Evolutionary conservation across 2,797 vertebrate genomes (phyloP).

Genomic region (Mormyrops attenuatus): DNA sequence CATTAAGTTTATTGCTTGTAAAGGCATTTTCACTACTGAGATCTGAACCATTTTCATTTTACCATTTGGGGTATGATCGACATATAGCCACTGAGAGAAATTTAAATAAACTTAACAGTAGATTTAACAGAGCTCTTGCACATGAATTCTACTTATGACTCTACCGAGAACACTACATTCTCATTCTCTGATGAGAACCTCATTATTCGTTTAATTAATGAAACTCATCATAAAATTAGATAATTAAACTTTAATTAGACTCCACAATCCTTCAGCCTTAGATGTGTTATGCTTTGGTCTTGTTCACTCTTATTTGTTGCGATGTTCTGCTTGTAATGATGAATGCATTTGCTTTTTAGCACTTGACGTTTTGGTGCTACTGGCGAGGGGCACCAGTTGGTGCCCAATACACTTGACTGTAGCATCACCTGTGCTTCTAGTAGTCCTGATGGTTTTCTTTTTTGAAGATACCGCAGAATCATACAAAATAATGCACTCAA

Average conservation of each 20-base stretch:
- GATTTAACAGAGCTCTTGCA: not conserved
- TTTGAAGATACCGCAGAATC: not conserved
- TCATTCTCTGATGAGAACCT: not conserved
- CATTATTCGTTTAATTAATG: not conserved
- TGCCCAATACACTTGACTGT: not conserved
- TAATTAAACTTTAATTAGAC: conserved; percentile 8
- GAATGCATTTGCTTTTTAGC: conserved; percentile 20
- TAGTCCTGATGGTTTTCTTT: not conserved
- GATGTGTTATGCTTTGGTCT: not conserved
- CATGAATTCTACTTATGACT: not conserved
- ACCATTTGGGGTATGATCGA: not conserved
- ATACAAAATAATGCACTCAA: conserved; percentile 3
- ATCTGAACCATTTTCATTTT: not conserved
- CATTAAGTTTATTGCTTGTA: not conserved
- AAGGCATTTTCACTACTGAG: not conserved
- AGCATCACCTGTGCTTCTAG: conserved; percentile 15
- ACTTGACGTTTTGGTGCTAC: conserved; percentile 6
- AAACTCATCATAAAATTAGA: not conserved
- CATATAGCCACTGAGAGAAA: not conserved
- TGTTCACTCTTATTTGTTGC: not conserved
- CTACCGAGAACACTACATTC: not conserved
- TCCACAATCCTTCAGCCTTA: not conserved
- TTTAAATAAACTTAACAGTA: not conserved
- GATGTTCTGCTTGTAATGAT: conserved; percentile 4
- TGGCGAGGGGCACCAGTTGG: not conserved